A percentile compares a stretch with the other conserved stretches of the same genome.
These are phyloP conservation scores for Thomomys bottae DNA, from an alignment of 2,113 vertebrate species.

Conservation along the genomic window DNA sequence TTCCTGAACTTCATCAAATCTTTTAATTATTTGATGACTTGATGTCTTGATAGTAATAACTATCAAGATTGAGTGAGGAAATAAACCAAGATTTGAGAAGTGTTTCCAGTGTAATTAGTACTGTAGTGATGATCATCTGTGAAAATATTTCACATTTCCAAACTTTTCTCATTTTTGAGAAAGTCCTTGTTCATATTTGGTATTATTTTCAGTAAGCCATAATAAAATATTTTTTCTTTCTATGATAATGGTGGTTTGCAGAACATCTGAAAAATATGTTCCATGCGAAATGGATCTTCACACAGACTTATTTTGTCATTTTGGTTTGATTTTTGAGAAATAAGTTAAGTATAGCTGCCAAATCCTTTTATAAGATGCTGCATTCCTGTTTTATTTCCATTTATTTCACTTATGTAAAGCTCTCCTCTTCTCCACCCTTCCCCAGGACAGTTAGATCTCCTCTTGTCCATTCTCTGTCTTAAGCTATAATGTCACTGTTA, in stretches of 20 bases:
- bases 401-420: constrained; percentile 76
- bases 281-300: constrained; percentile 85
- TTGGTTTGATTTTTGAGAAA: constrained; percentile 84
- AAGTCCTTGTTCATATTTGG: neutral
- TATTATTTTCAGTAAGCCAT: constrained; percentile 47
- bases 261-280: constrained; percentile 85
- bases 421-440: constrained; percentile 34
- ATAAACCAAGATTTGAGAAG: neutral
- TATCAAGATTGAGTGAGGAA: neutral
- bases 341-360: constrained; percentile 80
- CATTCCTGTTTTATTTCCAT: constrained; percentile 68
- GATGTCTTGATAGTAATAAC: neutral
- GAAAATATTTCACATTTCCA: constrained; percentile 33
- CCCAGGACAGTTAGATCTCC: neutral
- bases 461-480: neutral
- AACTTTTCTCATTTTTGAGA: neutral
- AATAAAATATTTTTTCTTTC: constrained; percentile 51
- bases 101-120: neutral
- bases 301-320: constrained; percentile 85
- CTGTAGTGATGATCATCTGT: neutral
- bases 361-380: constrained; percentile 75
- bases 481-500: neutral
- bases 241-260: constrained; percentile 82
- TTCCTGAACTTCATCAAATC: neutral
- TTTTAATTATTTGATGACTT: neutral